Percentiles rank a stretch among this genome's conserved stretches.
phyloP scores from a whole-genome alignment of 23 tunicate genomes.

The Oikopleura albicans region DNA sequence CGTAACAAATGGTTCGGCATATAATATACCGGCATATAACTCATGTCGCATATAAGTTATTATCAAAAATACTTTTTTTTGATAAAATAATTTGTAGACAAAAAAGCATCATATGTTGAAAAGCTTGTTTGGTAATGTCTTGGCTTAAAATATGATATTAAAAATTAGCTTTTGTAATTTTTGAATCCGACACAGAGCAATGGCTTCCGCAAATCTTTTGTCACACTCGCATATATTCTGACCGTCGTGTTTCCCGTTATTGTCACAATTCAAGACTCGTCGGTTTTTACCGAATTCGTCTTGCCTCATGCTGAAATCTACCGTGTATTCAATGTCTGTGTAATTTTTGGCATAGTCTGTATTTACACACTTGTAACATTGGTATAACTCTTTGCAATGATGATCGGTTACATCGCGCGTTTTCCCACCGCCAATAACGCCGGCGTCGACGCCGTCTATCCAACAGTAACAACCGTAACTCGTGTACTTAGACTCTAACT shows the following conservation, averaged over 20 bases:
- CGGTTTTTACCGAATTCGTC: background rate
- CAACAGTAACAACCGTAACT: conserved; percentile 6
- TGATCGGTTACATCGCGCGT: background rate
- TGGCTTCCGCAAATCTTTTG: background rate
- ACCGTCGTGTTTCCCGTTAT: background rate
- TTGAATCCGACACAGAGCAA: background rate
- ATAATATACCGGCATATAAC: too few relatives aligned
- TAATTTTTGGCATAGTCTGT: background rate
- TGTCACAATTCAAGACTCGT: background rate
- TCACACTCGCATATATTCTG: conserved; percentile 1
- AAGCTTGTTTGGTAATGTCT: too few relatives aligned
- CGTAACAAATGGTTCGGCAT: too few relatives aligned
- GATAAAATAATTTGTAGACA: too few relatives aligned
- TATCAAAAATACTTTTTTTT: too few relatives aligned
- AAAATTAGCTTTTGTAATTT: too few relatives aligned
- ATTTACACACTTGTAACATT: background rate
- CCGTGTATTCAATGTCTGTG: background rate
- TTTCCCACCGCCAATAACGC: conserved; percentile 8
- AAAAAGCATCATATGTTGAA: too few relatives aligned
- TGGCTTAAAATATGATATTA: too few relatives aligned
- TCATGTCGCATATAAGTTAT: too few relatives aligned
- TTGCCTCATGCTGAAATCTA: background rate
- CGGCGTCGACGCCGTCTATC: conserved; percentile 3
- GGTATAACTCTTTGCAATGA: background rate
- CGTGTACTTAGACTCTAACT: background rate